phyloP scores from a whole-genome alignment of 2,888 invertebrate species.

The Heteromurus nitidus region DNA sequence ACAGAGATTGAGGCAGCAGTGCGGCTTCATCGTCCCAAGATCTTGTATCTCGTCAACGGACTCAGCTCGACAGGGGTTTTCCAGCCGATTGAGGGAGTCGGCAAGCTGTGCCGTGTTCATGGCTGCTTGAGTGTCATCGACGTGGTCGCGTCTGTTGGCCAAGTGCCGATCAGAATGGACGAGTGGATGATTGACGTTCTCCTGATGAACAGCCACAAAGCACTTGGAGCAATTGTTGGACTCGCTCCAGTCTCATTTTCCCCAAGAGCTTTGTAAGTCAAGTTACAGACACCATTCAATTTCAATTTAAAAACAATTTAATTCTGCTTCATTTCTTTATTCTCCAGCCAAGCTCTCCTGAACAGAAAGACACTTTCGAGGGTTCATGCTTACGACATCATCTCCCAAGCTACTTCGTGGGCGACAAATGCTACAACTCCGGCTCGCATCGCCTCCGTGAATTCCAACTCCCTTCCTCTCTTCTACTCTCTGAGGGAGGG shows the following conservation, averaged over 20 bases:
- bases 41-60: constrained; percentile 89
- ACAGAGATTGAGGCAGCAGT: constrained; percentile 78
- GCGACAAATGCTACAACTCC: neutral
- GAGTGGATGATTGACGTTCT: constrained; percentile 84
- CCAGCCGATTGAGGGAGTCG: constrained; percentile 87
- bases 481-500: neutral
- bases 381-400: neutral
- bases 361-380: neutral
- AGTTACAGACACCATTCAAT: neutral
- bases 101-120: constrained; percentile 85
- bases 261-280: constrained; percentile 80
- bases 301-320: neutral
- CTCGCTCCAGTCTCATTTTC: constrained; percentile 85
- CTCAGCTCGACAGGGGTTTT: constrained; percentile 90
- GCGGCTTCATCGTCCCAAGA: constrained; percentile 80
- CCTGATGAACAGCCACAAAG: constrained; percentile 86
- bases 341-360: neutral
- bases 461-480: neutral
- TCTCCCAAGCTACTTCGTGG: neutral
- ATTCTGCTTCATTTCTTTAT: neutral
- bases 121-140: constrained; percentile 79
- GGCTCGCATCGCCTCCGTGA: neutral
- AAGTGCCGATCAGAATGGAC: constrained; percentile 83
- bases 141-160: constrained; percentile 84
- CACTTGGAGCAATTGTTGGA: constrained; percentile 85